phyloP scores from a whole-genome alignment of 2,888 invertebrate species.

The Tipula unca region DNA sequence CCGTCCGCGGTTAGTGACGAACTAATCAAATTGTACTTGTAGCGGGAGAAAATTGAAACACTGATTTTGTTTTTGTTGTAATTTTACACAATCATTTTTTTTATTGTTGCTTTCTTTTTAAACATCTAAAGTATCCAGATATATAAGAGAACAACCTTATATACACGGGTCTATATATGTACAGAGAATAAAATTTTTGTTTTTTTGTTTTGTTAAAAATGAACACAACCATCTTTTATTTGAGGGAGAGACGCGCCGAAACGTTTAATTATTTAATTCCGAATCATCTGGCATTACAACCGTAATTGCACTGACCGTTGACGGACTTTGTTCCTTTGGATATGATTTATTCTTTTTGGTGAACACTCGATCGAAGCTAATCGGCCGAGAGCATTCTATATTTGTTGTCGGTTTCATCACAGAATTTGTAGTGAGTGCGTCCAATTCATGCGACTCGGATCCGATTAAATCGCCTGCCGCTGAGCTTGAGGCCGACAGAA shows the following conservation, averaged over 20 bases:
- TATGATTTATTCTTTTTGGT: slow-evolving; percentile 29
- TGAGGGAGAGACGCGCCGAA: neutral
- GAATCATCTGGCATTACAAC: slow-evolving; percentile 54
- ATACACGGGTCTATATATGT: neutral
- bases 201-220: neutral
- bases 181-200: neutral
- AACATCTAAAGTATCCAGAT: neutral
- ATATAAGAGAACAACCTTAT: neutral
- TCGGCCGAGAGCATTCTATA: slow-evolving; percentile 34
- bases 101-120: neutral
- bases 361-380: slow-evolving; percentile 32
- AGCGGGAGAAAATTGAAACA: slow-evolving; percentile 32
- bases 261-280: slow-evolving; percentile 26
- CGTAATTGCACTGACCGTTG: slow-evolving; percentile 56
- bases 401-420: slow-evolving; percentile 35
- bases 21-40: slow-evolving; percentile 91
- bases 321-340: slow-evolving; percentile 45
- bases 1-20: slow-evolving; percentile 97
- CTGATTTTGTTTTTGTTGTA: neutral
- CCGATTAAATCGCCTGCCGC: slow-evolving; percentile 39
- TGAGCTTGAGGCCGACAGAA: slow-evolving; percentile 40
- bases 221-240: neutral
- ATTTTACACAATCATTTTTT: neutral
- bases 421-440: slow-evolving; percentile 39
- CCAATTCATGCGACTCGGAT: slow-evolving; percentile 41